Conservation (phyloP, 2,113 vertebrate species). For the Labrus mixtus region DNA sequence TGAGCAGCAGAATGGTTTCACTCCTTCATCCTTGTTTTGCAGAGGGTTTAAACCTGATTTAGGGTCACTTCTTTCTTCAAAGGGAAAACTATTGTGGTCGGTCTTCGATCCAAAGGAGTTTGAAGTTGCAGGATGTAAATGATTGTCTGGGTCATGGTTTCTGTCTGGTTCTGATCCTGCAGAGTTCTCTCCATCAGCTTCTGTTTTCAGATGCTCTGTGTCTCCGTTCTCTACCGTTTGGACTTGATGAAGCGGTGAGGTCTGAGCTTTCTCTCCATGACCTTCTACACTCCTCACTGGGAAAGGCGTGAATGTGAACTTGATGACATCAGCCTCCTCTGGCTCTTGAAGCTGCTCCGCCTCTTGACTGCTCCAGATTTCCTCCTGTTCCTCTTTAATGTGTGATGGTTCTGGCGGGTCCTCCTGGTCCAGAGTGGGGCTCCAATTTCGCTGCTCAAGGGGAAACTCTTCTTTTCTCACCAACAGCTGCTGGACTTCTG, state of each 20-base stretch:
- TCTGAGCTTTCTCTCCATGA: not conserved
- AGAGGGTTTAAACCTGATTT: not conserved
- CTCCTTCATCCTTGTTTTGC: not conserved
- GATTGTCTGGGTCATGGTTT: not conserved
- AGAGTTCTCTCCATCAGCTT: constrained; percentile 3
- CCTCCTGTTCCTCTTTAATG: constrained; percentile 3
- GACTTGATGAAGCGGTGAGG: not conserved
- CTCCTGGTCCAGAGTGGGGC: not conserved
- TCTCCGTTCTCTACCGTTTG: not conserved
- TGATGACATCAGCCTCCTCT: not conserved
- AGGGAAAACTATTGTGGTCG: not conserved
- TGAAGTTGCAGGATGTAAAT: not conserved
- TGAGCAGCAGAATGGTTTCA: not conserved
- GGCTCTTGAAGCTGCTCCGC: not conserved
- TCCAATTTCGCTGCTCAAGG: not conserved
- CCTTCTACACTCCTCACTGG: not conserved
- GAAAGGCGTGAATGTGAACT: not conserved
- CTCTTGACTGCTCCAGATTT: not conserved
- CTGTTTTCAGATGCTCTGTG: not conserved
- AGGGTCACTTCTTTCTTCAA: not conserved
- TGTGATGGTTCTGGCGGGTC: not conserved
- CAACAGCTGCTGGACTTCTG: not conserved
- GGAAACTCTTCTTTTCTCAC: not conserved
- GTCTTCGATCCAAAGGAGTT: not conserved
- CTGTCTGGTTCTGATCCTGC: not conserved